Percentiles rank a stretch among this genome's conserved stretches.
These are phyloP conservation scores for Dryadula phaetusa DNA, from an alignment of 2,888 invertebrate species.

Conservation along the genomic window DNA sequence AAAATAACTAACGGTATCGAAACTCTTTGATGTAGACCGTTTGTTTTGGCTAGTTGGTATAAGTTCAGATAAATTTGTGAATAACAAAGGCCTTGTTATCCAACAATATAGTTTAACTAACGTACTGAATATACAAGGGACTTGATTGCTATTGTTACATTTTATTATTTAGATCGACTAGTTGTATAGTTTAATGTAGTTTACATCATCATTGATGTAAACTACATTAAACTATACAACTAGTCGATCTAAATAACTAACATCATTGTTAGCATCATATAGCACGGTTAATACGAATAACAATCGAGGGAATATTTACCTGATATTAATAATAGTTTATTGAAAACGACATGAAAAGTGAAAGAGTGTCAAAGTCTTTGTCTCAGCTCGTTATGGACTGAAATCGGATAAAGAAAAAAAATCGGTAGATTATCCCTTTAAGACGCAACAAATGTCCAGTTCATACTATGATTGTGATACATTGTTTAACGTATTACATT, in stretches of 20 bases:
- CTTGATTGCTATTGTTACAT: slow-evolving; percentile 19
- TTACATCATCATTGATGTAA: background rate
- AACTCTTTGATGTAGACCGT: slow-evolving; percentile 18
- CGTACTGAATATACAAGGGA: slow-evolving; percentile 1
- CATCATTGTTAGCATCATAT: no score
- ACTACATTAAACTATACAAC: background rate
- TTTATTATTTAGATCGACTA: background rate
- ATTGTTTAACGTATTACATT: background rate
- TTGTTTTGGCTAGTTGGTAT: slow-evolving; percentile 23
- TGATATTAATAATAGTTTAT: no score
- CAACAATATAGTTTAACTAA: slow-evolving; percentile 23
- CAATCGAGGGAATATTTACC: no score
- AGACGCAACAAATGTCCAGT: background rate
- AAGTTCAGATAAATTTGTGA: slow-evolving; percentile 12
- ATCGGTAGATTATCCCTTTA: background rate
- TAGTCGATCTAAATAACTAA: background rate
- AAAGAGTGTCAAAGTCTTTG: no score
- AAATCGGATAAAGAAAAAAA: no score
- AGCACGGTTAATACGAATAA: no score
- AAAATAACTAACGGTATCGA: slow-evolving; percentile 1
- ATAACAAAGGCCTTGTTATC: slow-evolving; percentile 21
- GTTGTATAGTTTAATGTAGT: background rate
- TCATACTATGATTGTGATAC: background rate
- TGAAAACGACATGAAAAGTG: no score
- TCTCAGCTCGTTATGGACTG: background rate